Percentiles rank a stretch among this genome's conserved stretches.
phyloP scores from a whole-genome alignment of 2,888 invertebrate species.

The Ferrisia virgata region DNA sequence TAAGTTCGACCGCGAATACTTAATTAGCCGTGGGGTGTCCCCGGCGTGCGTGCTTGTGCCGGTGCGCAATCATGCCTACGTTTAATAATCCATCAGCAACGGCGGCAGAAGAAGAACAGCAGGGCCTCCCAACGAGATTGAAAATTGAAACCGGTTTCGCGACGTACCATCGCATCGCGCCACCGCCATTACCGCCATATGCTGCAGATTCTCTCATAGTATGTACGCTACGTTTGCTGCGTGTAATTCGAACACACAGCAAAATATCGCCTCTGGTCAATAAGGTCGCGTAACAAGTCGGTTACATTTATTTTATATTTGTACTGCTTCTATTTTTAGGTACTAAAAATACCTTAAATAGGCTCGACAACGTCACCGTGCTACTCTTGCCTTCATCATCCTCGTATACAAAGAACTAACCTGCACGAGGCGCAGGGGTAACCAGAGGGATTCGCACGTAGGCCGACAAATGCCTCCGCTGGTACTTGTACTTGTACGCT shows the following conservation, averaged over 20 bases:
- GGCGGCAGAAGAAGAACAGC: too few relatives aligned
- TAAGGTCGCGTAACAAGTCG: slow-evolving; percentile 18
- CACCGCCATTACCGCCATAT: too few relatives aligned
- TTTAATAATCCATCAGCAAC: too few relatives aligned
- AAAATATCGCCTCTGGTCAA: not conserved
- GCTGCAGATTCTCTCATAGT: too few relatives aligned
- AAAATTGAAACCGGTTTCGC: not conserved
- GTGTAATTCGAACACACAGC: not conserved
- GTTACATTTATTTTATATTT: slow-evolving; percentile 4
- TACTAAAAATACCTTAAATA: slow-evolving; percentile 12
- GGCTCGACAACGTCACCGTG: not conserved
- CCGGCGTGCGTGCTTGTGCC: not conserved
- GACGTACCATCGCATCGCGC: not conserved
- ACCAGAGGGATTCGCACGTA: not conserved
- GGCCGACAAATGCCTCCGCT: not conserved
- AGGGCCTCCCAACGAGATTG: not conserved
- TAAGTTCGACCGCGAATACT: slow-evolving; percentile 2
- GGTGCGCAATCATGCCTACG: not conserved
- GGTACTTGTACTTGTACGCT: too few relatives aligned
- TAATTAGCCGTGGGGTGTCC: slow-evolving; percentile 17
- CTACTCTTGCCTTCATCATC: not conserved
- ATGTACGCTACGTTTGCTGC: not conserved
- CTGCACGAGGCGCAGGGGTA: not conserved
- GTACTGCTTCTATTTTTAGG: slow-evolving; percentile 7
- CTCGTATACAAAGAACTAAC: not conserved